Percentiles rank a stretch among this genome's conserved stretches.
These are phyloP conservation scores for Agrypnus murinus DNA, from an alignment of 2,888 invertebrate genomes.

Conservation along the genomic window DNA sequence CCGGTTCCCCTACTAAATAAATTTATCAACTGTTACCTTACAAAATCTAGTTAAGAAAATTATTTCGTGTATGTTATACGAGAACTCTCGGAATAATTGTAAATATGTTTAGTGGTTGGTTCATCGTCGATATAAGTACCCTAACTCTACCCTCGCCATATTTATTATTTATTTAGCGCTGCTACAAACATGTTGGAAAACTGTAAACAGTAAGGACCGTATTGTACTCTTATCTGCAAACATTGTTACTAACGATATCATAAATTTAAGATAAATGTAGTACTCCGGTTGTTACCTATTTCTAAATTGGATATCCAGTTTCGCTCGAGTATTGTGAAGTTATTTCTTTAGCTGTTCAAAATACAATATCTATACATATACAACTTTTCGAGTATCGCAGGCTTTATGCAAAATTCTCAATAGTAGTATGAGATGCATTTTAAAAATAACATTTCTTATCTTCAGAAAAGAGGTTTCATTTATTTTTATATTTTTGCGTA, in stretches of 20 bases:
- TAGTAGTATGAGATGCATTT: constrained; percentile 1
- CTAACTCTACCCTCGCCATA: constrained; percentile 32
- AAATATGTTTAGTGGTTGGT: too few relatives aligned
- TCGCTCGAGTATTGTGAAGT: neutral
- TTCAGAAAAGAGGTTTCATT: too few relatives aligned
- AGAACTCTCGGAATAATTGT: too few relatives aligned
- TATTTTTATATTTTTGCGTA: too few relatives aligned
- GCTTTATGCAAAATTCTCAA: constrained; percentile 1
- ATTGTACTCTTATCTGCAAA: constrained; percentile 40
- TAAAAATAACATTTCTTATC: constrained; percentile 8
- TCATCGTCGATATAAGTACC: constrained; percentile 32
- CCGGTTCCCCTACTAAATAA: neutral
- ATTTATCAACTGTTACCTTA: too few relatives aligned
- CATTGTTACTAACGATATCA: constrained; percentile 22
- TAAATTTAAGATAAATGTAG: constrained; percentile 35
- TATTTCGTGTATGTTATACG: too few relatives aligned
- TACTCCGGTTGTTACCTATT: constrained; percentile 15
- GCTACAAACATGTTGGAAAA: constrained; percentile 34
- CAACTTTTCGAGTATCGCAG: constrained; percentile 4
- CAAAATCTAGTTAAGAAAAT: too few relatives aligned
- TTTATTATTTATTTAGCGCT: constrained; percentile 42
- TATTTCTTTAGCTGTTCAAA: neutral
- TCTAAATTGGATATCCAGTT: constrained; percentile 20
- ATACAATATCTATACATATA: neutral
- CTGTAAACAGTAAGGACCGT: constrained; percentile 33